phyloP scores from a whole-genome alignment of 2,888 invertebrate genomes.

The Oligia latruncula region DNA sequence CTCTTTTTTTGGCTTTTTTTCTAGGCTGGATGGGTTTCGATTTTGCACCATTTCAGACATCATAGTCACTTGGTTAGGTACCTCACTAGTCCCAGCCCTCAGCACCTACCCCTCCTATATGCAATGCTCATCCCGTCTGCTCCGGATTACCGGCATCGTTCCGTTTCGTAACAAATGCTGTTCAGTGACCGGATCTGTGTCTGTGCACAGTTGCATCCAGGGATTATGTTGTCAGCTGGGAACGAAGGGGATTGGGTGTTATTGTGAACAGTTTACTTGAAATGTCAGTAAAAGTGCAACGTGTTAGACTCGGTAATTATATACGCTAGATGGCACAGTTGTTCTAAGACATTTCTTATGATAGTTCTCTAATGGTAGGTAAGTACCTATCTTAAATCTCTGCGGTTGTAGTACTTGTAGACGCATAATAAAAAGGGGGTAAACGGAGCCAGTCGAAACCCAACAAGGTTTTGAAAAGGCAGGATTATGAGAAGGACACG shows the following conservation, averaged over 20 bases:
- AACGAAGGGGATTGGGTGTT: background rate
- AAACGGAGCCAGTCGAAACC: no score
- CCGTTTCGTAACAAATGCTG: slow-evolving; percentile 15
- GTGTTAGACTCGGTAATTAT: background rate
- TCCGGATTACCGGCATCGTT: background rate
- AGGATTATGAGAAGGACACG: no score
- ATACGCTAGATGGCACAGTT: background rate
- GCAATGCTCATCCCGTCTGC: background rate
- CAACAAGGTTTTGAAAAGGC: no score
- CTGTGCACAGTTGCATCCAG: background rate
- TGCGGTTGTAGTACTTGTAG: background rate
- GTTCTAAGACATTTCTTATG: background rate
- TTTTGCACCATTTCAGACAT: slow-evolving; percentile 1
- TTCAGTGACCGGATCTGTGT: slow-evolving; percentile 13
- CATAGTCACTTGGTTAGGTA: background rate
- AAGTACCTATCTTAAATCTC: background rate
- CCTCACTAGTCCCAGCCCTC: background rate
- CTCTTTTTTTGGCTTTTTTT: background rate
- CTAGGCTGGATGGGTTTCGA: background rate
- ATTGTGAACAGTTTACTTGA: background rate
- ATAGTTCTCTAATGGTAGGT: background rate
- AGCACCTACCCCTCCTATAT: background rate
- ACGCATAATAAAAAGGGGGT: background rate
- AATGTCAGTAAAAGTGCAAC: background rate
- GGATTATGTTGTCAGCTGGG: slow-evolving; percentile 11